Percentiles rank a stretch among this genome's conserved stretches.
Evolutionary conservation across 1,140 invertebrate genomes (phyloP).

Genomic region (Adoxophyes honmai): DNA sequence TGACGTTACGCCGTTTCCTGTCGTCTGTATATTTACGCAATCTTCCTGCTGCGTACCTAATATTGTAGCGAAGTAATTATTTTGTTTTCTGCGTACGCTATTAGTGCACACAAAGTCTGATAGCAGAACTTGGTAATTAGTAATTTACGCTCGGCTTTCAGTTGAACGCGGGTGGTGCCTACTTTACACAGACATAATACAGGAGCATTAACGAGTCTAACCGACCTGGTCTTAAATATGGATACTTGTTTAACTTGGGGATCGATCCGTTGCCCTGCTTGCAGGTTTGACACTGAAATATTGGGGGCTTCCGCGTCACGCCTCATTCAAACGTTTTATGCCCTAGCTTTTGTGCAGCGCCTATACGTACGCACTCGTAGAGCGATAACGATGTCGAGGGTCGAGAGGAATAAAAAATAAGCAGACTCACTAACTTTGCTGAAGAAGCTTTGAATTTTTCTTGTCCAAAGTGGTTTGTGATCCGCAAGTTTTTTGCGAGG

Average conservation of each 20-base stretch:
- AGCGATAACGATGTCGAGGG: background rate
- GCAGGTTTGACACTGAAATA: conserved; percentile 1
- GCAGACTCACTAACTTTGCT: background rate
- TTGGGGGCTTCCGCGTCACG: background rate
- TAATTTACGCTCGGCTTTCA: conserved; percentile 14
- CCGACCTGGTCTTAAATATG: background rate
- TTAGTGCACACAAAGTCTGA: background rate
- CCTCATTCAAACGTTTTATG: conserved; percentile 1
- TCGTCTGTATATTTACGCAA: background rate
- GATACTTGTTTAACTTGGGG: conserved; percentile 6
- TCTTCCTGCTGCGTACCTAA: background rate
- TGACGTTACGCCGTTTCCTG: conserved; percentile 21
- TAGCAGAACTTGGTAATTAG: conserved; percentile 16
- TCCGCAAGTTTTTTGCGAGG: background rate
- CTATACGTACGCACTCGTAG: background rate
- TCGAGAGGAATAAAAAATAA: background rate
- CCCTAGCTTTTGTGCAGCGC: background rate
- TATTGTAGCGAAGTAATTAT: background rate
- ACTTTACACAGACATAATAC: background rate
- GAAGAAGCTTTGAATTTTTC: background rate
- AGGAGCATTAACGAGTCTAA: background rate
- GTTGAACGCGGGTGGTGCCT: background rate
- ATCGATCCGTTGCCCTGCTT: background rate
- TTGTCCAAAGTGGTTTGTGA: conserved; percentile 1
- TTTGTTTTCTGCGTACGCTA: background rate